Conservation (phyloP, 2,888 invertebrate species). For the Heliothis peltigera region DNA sequence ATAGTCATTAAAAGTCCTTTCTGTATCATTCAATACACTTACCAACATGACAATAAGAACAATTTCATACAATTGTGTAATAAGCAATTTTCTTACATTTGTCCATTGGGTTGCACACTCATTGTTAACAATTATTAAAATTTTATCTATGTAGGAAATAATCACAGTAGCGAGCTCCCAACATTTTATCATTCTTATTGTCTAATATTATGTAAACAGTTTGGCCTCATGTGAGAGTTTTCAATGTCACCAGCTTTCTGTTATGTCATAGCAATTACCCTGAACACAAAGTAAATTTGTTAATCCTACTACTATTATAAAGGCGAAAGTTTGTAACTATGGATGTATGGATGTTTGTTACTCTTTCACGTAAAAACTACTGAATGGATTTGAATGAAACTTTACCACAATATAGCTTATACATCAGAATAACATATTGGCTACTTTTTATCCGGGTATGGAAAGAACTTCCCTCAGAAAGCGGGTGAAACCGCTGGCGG, state of each 20-base stretch:
- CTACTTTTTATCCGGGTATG: too few relatives aligned
- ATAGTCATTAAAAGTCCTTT: neutral
- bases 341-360: too few relatives aligned
- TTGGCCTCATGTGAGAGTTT: conserved; percentile 7
- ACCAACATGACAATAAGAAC: neutral
- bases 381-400: too few relatives aligned
- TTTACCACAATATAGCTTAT: too few relatives aligned
- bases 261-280: conserved; percentile 9
- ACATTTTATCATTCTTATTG: conserved; percentile 33
- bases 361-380: too few relatives aligned
- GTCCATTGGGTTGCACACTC: too few relatives aligned
- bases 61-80: neutral
- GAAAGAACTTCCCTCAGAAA: too few relatives aligned
- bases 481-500: too few relatives aligned
- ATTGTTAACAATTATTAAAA: neutral
- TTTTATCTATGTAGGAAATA: conserved; percentile 1
- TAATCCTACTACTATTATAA: too few relatives aligned
- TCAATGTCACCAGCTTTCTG: conserved; percentile 32
- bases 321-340: too few relatives aligned
- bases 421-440: too few relatives aligned
- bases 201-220: conserved; percentile 31
- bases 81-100: neutral
- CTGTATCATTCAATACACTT: too few relatives aligned
- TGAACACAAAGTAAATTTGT: neutral
- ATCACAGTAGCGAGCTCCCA: neutral